A percentile compares a stretch with the other conserved stretches of the same genome.
Conservation (phyloP, 2,113 vertebrate genomes). For the Hassar affinis region DNA sequence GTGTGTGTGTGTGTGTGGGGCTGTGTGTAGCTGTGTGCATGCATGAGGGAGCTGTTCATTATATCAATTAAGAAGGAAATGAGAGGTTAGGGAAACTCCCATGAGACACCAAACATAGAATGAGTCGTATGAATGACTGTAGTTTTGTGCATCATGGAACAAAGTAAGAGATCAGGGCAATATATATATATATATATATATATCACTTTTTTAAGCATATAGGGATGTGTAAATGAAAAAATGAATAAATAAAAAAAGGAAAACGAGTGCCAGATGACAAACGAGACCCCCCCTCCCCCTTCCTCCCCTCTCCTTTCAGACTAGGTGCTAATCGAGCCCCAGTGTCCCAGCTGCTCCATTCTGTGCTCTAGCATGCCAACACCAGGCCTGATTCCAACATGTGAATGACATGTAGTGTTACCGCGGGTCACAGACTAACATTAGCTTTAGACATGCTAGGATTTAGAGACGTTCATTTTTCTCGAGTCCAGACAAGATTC, state of each 20-base stretch:
- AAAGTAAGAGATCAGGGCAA: background rate
- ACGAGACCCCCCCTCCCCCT: background rate
- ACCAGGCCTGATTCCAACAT: constrained; percentile 39
- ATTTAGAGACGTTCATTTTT: no score
- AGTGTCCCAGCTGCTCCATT: constrained; percentile 66
- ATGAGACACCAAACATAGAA: constrained; percentile 64
- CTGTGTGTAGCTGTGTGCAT: constrained; percentile 55
- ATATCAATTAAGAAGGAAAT: constrained; percentile 75
- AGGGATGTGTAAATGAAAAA: background rate
- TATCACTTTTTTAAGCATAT: background rate
- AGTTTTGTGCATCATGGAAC: background rate
- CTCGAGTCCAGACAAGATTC: background rate
- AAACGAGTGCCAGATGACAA: constrained; percentile 35
- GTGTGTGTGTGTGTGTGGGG: constrained; percentile 56
- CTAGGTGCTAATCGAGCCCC: constrained; percentile 68
- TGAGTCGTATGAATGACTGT: background rate
- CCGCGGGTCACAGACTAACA: constrained; percentile 49
- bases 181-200: background rate
- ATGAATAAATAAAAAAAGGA: background rate
- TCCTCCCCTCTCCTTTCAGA: constrained; percentile 38
- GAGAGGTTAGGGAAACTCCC: constrained; percentile 69
- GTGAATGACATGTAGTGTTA: constrained; percentile 48
- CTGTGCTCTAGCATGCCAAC: constrained; percentile 41
- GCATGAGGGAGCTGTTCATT: constrained; percentile 67
- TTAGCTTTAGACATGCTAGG: constrained; percentile 36